A percentile compares a stretch with the other conserved stretches of the same genome.
These are phyloP conservation scores for Microctenopoma stevenorrisi DNA, from an alignment of 2,797 vertebrate species.

Conservation along the genomic window DNA sequence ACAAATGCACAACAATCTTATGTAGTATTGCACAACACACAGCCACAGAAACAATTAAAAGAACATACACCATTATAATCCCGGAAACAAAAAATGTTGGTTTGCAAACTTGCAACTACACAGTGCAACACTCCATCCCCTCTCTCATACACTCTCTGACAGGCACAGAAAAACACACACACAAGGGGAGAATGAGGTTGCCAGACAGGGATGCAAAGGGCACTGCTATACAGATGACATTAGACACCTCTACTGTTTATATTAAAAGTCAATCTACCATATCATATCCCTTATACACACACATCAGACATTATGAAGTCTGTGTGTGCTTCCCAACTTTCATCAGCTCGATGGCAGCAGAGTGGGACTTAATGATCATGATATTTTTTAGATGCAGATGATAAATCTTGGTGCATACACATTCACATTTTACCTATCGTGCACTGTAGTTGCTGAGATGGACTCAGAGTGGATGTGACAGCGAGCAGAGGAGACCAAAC, in stretches of 20 bases:
- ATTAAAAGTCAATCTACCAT: slow-evolving; percentile 83
- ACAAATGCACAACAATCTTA: slow-evolving; percentile 2
- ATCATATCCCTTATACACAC: slow-evolving; percentile 71
- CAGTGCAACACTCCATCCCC: background rate
- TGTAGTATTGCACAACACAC: slow-evolving; percentile 8
- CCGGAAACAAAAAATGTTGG: slow-evolving; percentile 9
- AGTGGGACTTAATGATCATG: slow-evolving; percentile 84
- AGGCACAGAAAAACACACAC: slow-evolving; percentile 14
- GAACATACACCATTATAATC: background rate
- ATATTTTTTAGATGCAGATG: slow-evolving; percentile 77
- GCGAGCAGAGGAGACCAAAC: slow-evolving; percentile 5
- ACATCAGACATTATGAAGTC: slow-evolving; percentile 63
- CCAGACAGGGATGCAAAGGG: slow-evolving; percentile 76
- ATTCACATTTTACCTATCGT: slow-evolving; percentile 80
- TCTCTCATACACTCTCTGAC: background rate
- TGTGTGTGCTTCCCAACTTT: slow-evolving; percentile 78
- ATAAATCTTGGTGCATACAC: slow-evolving; percentile 80
- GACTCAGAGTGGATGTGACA: slow-evolving; percentile 39
- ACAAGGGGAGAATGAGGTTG: slow-evolving; percentile 43
- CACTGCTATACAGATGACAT: slow-evolving; percentile 67
- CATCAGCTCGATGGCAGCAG: slow-evolving; percentile 82
- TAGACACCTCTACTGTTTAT: slow-evolving; percentile 76
- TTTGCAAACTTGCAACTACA: background rate
- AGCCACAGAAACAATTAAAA: background rate
- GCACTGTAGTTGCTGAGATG: slow-evolving; percentile 54